Evolutionary conservation across 23 tunicate genomes (phyloP).

Genomic region (Trididemnum nubilum): DNA sequence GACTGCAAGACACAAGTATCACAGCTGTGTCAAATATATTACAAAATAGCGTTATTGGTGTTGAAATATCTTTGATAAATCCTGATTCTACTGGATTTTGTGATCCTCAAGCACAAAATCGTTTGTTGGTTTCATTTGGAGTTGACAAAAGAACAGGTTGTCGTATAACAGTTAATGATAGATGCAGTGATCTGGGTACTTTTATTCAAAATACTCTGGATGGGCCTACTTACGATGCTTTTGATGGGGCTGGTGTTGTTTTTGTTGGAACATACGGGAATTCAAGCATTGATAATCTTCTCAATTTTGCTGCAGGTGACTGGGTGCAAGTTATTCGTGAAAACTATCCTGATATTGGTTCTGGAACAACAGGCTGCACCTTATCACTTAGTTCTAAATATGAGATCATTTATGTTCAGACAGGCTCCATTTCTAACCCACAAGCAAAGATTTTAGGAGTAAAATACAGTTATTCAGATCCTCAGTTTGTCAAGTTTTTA

Average conservation of each 20-base stretch:
- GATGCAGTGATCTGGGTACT: conserved; percentile 16
- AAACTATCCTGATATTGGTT: not conserved
- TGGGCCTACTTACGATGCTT: not conserved
- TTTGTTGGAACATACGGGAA: conserved; percentile 69
- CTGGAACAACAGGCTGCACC: conserved; percentile 30
- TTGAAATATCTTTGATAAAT: conserved; percentile 8
- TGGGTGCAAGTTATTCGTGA: conserved; percentile 18
- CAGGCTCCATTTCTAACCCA: conserved; percentile 55
- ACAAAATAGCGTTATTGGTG: conserved; percentile 6
- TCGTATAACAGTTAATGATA: not conserved
- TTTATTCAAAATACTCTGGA: not conserved
- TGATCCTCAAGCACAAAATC: not conserved
- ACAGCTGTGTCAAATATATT: not conserved
- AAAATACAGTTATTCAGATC: conserved; percentile 14
- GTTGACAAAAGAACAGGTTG: conserved; percentile 1
- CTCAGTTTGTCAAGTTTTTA: conserved; percentile 34
- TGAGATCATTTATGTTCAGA: conserved; percentile 62
- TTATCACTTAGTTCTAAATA: conserved; percentile 31
- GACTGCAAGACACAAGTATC: not conserved
- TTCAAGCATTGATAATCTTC: conserved; percentile 7
- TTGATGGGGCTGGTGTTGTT: conserved; percentile 1
- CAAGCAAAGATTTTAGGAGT: conserved; percentile 65
- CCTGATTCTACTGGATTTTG: conserved; percentile 9
- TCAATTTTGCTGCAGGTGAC: conserved; percentile 12
- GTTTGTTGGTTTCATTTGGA: conserved; percentile 14